Conservation (phyloP, 2,888 invertebrate species). For the Halocaridina rubra region DNA sequence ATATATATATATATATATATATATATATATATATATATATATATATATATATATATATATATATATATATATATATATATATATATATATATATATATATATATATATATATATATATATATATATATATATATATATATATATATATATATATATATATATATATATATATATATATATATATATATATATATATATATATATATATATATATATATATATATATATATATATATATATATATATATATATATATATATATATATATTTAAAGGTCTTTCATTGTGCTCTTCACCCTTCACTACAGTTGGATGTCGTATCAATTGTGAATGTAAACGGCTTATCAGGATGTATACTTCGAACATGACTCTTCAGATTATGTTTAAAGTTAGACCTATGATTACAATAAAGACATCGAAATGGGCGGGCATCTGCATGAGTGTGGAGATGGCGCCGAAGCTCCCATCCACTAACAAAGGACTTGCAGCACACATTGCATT, state of each 20-base stretch:
- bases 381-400: slow-evolving; percentile 63
- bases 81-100: slow-evolving; percentile 16
- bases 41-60: slow-evolving; percentile 14
- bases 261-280: background rate
- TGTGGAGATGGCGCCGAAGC: slow-evolving; percentile 58
- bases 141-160: background rate
- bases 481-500: slow-evolving; percentile 54
- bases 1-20: slow-evolving; percentile 13
- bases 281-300: too few relatives aligned
- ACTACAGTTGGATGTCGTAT: background rate
- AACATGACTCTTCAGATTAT: slow-evolving; percentile 61
- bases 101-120: slow-evolving; percentile 5
- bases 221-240: background rate
- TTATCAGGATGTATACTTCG: slow-evolving; percentile 53
- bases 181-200: background rate
- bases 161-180: background rate
- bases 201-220: background rate
- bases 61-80: slow-evolving; percentile 12
- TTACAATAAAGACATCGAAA: slow-evolving; percentile 60
- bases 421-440: slow-evolving; percentile 58
- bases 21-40: slow-evolving; percentile 11
- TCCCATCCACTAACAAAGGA: slow-evolving; percentile 60
- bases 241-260: background rate
- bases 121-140: background rate
- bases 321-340: slow-evolving; percentile 55